Evolutionary conservation across 2,113 vertebrate genomes (phyloP).

Genomic region (Pagrus major): DNA sequence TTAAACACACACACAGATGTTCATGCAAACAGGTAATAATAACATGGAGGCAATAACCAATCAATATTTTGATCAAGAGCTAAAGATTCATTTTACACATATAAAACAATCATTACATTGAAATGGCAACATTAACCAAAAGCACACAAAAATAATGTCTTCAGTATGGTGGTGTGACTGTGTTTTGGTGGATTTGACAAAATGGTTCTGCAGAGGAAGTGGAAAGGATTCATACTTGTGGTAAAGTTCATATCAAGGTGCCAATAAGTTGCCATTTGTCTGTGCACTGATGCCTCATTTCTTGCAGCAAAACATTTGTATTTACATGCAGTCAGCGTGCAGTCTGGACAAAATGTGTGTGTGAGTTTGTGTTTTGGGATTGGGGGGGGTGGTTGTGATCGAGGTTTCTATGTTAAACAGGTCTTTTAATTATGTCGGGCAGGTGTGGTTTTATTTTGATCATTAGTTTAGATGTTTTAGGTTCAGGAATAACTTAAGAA

Average conservation of each 20-base stretch:
- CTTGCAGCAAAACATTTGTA: slow-evolving; percentile 16
- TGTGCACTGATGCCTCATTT: slow-evolving; percentile 23
- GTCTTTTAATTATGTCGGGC: neutral
- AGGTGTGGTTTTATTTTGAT: no score
- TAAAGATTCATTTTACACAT: slow-evolving; percentile 13
- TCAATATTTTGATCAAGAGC: neutral
- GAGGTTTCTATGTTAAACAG: neutral
- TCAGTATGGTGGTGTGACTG: slow-evolving; percentile 18
- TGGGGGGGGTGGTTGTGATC: slow-evolving; percentile 16
- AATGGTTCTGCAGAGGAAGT: neutral
- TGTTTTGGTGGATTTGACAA: slow-evolving; percentile 16
- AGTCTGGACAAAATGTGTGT: slow-evolving; percentile 23
- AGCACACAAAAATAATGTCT: slow-evolving; percentile 43
- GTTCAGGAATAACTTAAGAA: no score
- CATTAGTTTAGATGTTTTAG: no score
- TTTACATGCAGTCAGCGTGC: slow-evolving; percentile 16
- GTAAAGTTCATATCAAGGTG: neutral
- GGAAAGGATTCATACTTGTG: neutral
- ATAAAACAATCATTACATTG: slow-evolving; percentile 33
- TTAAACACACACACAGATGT: slow-evolving; percentile 53
- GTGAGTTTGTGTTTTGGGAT: slow-evolving; percentile 7
- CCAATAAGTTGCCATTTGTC: slow-evolving; percentile 10
- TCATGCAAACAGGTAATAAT: slow-evolving; percentile 50
- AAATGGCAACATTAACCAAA: slow-evolving; percentile 59
- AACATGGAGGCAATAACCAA: slow-evolving; percentile 10